Percentiles rank a stretch among this genome's conserved stretches.
Conservation (phyloP, 2,113 vertebrate genomes). For the Rousettus leschenaultii region DNA sequence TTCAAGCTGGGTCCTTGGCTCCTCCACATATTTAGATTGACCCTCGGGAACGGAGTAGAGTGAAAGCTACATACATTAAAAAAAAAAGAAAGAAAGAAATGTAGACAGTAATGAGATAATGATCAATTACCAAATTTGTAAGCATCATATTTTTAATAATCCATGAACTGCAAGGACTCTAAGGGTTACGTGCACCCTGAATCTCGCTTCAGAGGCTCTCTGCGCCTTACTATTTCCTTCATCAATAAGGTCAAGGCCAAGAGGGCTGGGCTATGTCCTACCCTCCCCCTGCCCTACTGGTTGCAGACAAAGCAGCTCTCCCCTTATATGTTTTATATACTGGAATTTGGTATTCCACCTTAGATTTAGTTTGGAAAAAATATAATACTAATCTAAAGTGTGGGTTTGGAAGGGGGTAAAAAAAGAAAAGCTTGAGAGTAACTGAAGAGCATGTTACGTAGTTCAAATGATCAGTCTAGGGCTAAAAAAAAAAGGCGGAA, state of each 20-base stretch:
- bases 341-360: neutral
- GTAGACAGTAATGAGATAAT: neutral
- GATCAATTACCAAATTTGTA: neutral
- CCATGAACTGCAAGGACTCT: neutral
- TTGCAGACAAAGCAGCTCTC: neutral
- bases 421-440: neutral
- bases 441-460: neutral
- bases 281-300: neutral
- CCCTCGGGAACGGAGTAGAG: constrained; percentile 87
- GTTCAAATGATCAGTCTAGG: constrained; percentile 21
- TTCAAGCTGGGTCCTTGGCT: constrained; percentile 84
- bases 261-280: neutral
- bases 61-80: constrained; percentile 87
- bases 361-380: constrained; percentile 9
- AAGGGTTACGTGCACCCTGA: neutral
- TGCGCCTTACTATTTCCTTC: constrained; percentile 21
- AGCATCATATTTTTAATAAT: neutral
- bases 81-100: constrained; percentile 10
- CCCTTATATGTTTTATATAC: neutral
- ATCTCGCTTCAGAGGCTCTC: constrained; percentile 20
- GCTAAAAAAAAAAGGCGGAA: neutral
- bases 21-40: constrained; percentile 81
- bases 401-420: neutral
- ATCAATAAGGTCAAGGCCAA: constrained; percentile 28
- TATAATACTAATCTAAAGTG: neutral